Evolutionary conservation across 2,113 vertebrate genomes (phyloP).

Genomic region (Mesembrinibis cayennensis): DNA sequence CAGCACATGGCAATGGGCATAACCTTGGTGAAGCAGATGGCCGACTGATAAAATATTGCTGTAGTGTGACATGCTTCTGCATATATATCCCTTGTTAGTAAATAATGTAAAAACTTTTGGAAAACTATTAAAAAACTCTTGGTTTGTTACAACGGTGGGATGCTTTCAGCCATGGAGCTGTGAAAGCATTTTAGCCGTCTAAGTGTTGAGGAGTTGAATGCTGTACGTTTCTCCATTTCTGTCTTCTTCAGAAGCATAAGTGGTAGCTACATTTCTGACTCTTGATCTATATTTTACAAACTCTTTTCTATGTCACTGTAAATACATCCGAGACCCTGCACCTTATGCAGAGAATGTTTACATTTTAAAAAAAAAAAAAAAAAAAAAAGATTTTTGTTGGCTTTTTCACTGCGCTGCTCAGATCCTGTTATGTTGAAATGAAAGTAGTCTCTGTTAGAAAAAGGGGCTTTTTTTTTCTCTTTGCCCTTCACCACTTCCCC

Average conservation of each 20-base stretch:
- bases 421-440: slow-evolving; percentile 14
- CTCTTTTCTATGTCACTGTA: slow-evolving; percentile 31
- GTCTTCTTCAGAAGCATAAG: background rate
- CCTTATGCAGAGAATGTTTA: slow-evolving; percentile 66
- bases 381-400: background rate
- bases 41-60: background rate
- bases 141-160: background rate
- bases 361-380: background rate
- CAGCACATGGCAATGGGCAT: background rate
- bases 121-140: background rate
- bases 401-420: slow-evolving; percentile 1
- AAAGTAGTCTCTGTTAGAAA: background rate
- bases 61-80: slow-evolving; percentile 42
- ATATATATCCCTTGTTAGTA: slow-evolving; percentile 35
- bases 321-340: slow-evolving; percentile 41
- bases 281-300: background rate
- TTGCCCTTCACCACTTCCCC: background rate
- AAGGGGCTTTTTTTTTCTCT: background rate
- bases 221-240: slow-evolving; percentile 6
- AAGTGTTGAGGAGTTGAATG: slow-evolving; percentile 22
- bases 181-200: slow-evolving; percentile 21
- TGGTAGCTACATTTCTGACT: background rate
- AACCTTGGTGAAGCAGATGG: background rate
- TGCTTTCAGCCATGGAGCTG: slow-evolving; percentile 17
- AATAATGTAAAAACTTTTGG: background rate